Evolutionary conservation across 2,888 invertebrate genomes (phyloP), one percentile per base, ranked within the genome.

Genomic region (Tricholauxania praeusta): DNA sequence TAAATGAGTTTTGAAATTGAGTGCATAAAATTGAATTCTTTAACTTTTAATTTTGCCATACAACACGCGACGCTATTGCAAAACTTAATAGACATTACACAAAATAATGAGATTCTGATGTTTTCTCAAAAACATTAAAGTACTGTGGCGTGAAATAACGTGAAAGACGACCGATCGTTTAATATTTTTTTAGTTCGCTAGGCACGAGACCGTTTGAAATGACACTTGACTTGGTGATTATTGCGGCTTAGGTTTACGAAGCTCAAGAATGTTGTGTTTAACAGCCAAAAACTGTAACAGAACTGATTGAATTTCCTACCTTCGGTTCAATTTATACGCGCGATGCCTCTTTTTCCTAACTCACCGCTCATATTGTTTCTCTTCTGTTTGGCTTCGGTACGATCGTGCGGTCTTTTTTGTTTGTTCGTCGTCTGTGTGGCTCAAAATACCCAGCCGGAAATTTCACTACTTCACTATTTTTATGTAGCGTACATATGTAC

Each of bases 281-380:
- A 84, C 85, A 85, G 84, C 79, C 80, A 80, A 82, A 82, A 81
- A 85, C 84, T 86, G 85, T 82, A 80, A 82, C 81, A 82, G 82
- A 84, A 85, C 83, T 85, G 81, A 81, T 76, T 79, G 72, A 76
- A 75, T 77, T 75, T 74, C 73, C 76, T 75, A 75, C 75, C 71
- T 77, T 66, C 71, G 72, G 79, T 79, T 82, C 79, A 80, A 79
- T 84, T 84, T 84, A 84, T 84, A 84, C 78, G 72, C 75, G 74
- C 57, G 32, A 32, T 8, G 15, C 48, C 64, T 49, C 19, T 48
- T 48, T 22, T 10, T 64, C 15, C 48, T 48, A 19, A 12, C n/a
- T n/a, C 14, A 4, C 8, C 14, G 28, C 51, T 64, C 51, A 48
- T 12, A n/a, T 10, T 32, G 14, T 10, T 22, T 66, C 19, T 22